Evolutionary conservation across 2,113 vertebrate genomes (phyloP), one percentile per base, ranked within the genome.

Genomic region (Balaenoptera acutorostrata): DNA sequence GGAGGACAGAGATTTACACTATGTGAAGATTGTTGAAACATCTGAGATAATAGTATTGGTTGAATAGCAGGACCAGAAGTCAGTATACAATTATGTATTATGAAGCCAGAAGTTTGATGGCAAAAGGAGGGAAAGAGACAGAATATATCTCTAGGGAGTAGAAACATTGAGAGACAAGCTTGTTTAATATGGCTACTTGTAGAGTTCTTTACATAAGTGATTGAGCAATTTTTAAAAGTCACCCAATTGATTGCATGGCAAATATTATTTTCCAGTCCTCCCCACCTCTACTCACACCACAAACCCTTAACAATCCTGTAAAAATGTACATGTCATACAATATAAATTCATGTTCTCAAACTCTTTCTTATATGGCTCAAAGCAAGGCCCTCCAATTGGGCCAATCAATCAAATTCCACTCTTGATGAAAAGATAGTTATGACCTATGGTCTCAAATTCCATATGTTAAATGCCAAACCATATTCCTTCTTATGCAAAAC

Each of bases 241-340:
- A 87, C 5, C 59, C 31, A 83, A 23, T 29, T 86, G 41, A 86
- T 75, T 21, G 27, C 8, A 90, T 75, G 17, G 31, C 17, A 82
- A 97, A 75, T 59, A 75, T 8, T 80, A 97, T 89, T 95, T 96
- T 90, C 89, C 31, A 63, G 55, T 90, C 13, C 39, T 90, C 21
- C 31, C 23, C 61, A 93, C 25, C 20, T 82, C 66, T 89, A 36
- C 9, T 82, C n/a, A 90, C 17, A 74, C 15, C 52, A 82, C 17
- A 71, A 69, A 68, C 25, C 63, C 29, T 68, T 87, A 82, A 17
- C 33, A 87, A 75, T 81, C 33, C 33, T 82, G 8, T 75, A 81
- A 82, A 94, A 66, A 59, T 74, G 8, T 74, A 17, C 29, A 49
- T 52, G 21, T 36, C 49, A 69, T 88, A 66, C 49, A 81, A 86